Evolutionary conservation across 2,797 vertebrate species (phyloP).

Genomic region (Spea hammondii): DNA sequence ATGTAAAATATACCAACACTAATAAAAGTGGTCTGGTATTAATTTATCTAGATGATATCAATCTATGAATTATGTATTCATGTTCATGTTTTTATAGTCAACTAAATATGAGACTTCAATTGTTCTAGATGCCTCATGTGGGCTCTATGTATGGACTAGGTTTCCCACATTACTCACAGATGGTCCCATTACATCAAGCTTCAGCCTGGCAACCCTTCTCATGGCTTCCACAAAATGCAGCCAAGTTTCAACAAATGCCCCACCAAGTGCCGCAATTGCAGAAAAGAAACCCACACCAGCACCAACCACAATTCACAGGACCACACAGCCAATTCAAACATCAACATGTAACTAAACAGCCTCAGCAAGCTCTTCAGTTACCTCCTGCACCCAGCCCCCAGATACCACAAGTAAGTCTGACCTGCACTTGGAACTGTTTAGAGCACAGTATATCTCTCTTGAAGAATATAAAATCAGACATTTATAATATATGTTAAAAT

Average conservation of each 20-base stretch:
- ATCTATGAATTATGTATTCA: too few relatives aligned
- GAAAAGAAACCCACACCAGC: not conserved
- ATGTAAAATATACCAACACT: too few relatives aligned
- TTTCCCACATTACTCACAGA: conserved; percentile 37
- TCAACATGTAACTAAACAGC: conserved; percentile 35
- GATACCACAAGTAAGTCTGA: conserved; percentile 13
- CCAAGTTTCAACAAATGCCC: not conserved
- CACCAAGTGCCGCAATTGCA: conserved; percentile 2
- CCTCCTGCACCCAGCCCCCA: conserved; percentile 22
- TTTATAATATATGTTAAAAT: too few relatives aligned
- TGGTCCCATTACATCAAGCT: conserved; percentile 38
- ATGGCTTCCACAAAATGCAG: conserved; percentile 17
- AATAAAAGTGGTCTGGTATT: too few relatives aligned
- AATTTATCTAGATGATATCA: too few relatives aligned
- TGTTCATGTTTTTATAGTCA: not conserved
- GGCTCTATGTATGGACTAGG: conserved; percentile 30
- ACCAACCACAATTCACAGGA: not conserved
- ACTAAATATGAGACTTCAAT: not conserved
- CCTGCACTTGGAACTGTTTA: too few relatives aligned
- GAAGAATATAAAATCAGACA: too few relatives aligned
- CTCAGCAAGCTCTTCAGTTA: conserved; percentile 17
- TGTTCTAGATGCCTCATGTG: conserved; percentile 22
- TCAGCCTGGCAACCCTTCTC: conserved; percentile 8
- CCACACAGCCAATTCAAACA: conserved; percentile 15
- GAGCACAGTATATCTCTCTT: too few relatives aligned